phyloP scores from a whole-genome alignment of 2,888 invertebrate species.

The Bombylius major region DNA sequence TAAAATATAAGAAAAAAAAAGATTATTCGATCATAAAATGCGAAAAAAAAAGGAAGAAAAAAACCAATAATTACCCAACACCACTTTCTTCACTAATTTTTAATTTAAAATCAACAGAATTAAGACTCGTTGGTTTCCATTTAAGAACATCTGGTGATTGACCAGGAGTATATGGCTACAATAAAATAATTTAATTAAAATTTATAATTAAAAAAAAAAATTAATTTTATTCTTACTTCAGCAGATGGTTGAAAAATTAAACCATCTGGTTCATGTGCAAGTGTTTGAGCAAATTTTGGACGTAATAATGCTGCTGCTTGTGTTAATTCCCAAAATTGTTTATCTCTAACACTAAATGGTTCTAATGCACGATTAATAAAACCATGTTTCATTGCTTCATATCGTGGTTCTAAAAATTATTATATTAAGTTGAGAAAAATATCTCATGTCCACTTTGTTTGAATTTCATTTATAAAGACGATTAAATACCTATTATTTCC shows the following conservation, averaged over 20 bases:
- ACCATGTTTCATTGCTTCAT: constrained; percentile 63
- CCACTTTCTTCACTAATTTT: constrained; percentile 64
- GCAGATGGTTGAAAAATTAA: constrained; percentile 90
- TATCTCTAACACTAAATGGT: constrained; percentile 81
- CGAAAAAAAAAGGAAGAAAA: not conserved
- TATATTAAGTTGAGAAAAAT: not conserved
- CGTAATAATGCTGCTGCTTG: constrained; percentile 57
- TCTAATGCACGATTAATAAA: constrained; percentile 62
- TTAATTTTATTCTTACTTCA: constrained; percentile 44
- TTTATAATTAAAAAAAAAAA: not conserved
- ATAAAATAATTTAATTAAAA: constrained; percentile 5
- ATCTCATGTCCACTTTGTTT: not conserved
- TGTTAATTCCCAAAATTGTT: constrained; percentile 81
- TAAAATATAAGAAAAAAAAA: constrained; percentile 1
- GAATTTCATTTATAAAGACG: constrained; percentile 1
- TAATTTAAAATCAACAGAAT: constrained; percentile 91
- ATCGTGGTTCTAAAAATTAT: constrained; percentile 38
- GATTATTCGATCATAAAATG: constrained; percentile 2
- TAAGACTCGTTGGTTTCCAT: constrained; percentile 92
- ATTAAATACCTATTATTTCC: constrained; percentile 48
- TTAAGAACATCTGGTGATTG: constrained; percentile 76
- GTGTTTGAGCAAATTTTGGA: constrained; percentile 70
- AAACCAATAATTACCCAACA: constrained; percentile 46
- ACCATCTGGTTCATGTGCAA: constrained; percentile 94
- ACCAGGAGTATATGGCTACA: constrained; percentile 72